phyloP scores from a whole-genome alignment of 35 echinoderm and acorn worm genomes.

The Diadema setosum region DNA sequence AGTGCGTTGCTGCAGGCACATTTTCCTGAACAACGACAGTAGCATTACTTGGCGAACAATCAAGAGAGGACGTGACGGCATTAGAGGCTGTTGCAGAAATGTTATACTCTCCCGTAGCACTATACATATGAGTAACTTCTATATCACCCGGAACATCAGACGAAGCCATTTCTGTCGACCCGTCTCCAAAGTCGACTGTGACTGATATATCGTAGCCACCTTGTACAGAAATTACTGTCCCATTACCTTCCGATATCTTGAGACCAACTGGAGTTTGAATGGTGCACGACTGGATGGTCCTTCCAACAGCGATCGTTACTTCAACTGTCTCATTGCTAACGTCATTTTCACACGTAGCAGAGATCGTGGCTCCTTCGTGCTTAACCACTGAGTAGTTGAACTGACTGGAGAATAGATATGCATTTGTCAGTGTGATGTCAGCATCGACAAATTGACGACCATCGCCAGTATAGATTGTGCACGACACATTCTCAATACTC shows the following conservation, averaged over 20 bases:
- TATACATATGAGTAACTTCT: not conserved
- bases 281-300: not conserved
- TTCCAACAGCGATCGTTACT: not conserved
- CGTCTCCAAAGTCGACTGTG: not conserved
- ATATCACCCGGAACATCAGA: not conserved
- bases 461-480: slow-evolving; percentile 1
- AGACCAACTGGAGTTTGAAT: not conserved
- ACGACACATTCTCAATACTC: not conserved
- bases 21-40: not conserved
- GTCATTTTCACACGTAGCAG: not conserved
- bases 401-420: not conserved
- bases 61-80: not conserved
- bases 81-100: not conserved
- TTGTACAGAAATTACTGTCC: not conserved
- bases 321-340: not conserved
- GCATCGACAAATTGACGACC: not conserved
- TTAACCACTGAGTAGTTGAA: not conserved
- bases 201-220: not conserved
- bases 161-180: not conserved
- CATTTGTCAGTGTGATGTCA: not conserved
- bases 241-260: not conserved
- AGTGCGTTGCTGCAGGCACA: not conserved
- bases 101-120: not conserved
- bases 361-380: not conserved
- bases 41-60: not conserved